These are phyloP conservation scores for Osmerus mordax DNA, from an alignment of 2,113 vertebrate genomes.

Conservation along the genomic window DNA sequence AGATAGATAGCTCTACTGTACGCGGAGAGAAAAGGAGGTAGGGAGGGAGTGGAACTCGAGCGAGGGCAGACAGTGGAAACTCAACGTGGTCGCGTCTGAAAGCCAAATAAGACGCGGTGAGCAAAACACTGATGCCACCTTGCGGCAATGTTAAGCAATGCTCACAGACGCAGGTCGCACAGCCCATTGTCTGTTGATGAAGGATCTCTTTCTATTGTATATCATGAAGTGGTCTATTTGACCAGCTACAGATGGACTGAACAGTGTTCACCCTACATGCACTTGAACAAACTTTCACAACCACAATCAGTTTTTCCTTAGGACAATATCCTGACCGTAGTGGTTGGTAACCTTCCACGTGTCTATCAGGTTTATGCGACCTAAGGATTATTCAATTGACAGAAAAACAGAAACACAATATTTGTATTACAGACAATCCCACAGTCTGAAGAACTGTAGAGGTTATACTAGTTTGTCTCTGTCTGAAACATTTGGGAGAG, in stretches of 20 bases:
- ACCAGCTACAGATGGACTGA: no score
- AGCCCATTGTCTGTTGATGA: background rate
- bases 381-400: no score
- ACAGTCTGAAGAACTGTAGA: no score
- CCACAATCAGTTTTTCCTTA: background rate
- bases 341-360: no score
- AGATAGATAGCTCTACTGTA: slow-evolving; percentile 70
- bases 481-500: no score
- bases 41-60: slow-evolving; percentile 62
- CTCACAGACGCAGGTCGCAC: background rate
- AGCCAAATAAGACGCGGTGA: slow-evolving; percentile 46
- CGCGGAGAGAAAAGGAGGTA: slow-evolving; percentile 51
- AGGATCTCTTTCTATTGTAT: background rate
- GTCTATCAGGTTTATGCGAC: no score
- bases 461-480: no score
- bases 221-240: background rate
- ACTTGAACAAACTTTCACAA: background rate
- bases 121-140: slow-evolving; percentile 73
- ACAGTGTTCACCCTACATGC: no score
- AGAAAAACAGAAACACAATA: background rate
- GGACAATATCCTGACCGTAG: no score
- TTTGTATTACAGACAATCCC: no score
- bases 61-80: slow-evolving; percentile 63
- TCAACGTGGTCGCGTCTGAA: slow-evolving; percentile 67
- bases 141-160: slow-evolving; percentile 43